These are phyloP conservation scores for Drosophila aldrichi DNA, from an alignment of 2,888 invertebrate species.

Conservation along the genomic window DNA sequence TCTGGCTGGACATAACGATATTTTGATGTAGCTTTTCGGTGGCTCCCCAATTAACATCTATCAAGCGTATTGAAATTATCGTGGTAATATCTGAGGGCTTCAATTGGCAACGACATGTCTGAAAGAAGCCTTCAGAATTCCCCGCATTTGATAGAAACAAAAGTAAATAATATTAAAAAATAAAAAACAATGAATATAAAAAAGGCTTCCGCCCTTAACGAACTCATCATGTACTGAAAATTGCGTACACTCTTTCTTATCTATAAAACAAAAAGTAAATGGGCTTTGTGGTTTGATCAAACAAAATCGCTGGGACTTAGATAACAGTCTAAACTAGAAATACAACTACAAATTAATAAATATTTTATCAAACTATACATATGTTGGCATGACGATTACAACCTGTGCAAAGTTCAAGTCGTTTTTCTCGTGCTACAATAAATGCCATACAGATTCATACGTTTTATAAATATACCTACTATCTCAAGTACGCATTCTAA, in stretches of 20 bases:
- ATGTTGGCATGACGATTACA: slow-evolving; percentile 7
- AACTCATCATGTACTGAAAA: background rate
- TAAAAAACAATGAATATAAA: background rate
- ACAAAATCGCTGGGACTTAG: slow-evolving; percentile 16
- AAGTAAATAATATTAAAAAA: background rate
- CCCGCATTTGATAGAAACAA: background rate
- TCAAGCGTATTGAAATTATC: slow-evolving; percentile 9
- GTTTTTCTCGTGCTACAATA: slow-evolving; percentile 11
- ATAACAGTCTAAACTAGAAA: slow-evolving; percentile 13
- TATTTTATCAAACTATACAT: slow-evolving; percentile 25
- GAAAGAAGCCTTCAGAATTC: background rate
- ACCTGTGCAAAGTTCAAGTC: slow-evolving; percentile 23
- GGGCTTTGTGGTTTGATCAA: slow-evolving; percentile 3
- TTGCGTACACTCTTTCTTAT: slow-evolving; percentile 26
- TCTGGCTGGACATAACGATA: background rate
- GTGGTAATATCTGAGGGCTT: background rate
- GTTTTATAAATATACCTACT: slow-evolving; percentile 19
- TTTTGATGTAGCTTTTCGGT: background rate
- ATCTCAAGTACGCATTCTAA: slow-evolving; percentile 17
- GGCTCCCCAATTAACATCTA: slow-evolving; percentile 3
- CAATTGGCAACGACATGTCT: slow-evolving; percentile 4
- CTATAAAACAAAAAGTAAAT: slow-evolving; percentile 8
- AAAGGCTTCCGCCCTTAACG: background rate
- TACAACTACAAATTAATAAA: slow-evolving; percentile 15
- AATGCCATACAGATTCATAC: slow-evolving; percentile 11